Evolutionary conservation across 2,888 invertebrate genomes (phyloP).

Genomic region (Branchipolynoe longqiensis): DNA sequence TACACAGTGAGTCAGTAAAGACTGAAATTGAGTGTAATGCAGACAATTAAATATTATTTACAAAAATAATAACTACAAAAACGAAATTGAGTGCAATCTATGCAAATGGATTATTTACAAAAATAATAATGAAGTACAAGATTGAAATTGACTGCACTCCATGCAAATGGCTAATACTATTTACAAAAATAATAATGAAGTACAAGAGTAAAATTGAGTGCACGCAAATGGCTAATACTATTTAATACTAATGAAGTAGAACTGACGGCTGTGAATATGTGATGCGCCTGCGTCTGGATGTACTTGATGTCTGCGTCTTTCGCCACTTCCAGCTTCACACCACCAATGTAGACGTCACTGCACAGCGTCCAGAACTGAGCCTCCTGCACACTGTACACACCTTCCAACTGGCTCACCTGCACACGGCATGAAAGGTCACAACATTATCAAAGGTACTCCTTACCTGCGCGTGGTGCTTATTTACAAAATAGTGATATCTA

Average conservation of each 20-base stretch:
- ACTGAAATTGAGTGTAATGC: too few species aligned
- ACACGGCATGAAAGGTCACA: neutral
- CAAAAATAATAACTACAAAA: too few species aligned
- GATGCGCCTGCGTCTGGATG: slow-evolving; percentile 94
- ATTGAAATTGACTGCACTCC: neutral
- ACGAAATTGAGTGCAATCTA: too few species aligned
- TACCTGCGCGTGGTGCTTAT: too few species aligned
- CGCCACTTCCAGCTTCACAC: slow-evolving; percentile 96
- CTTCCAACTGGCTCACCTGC: slow-evolving; percentile 89
- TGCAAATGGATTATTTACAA: too few species aligned
- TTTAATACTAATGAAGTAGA: neutral
- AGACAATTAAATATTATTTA: too few species aligned
- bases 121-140: neutral
- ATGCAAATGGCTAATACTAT: neutral
- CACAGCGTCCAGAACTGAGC: slow-evolving; percentile 99
- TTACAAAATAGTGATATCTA: too few species aligned
- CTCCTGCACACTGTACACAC: slow-evolving; percentile 97
- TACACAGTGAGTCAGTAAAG: too few species aligned
- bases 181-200: neutral
- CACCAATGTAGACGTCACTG: slow-evolving; percentile 95
- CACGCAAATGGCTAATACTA: neutral
- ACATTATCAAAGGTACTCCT: neutral
- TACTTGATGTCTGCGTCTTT: slow-evolving; percentile 95
- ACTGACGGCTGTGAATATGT: slow-evolving; percentile 93
- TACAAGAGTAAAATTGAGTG: neutral